Evolutionary conservation across 1,140 invertebrate genomes (phyloP).

Genomic region (Heliconius hewitsoni): DNA sequence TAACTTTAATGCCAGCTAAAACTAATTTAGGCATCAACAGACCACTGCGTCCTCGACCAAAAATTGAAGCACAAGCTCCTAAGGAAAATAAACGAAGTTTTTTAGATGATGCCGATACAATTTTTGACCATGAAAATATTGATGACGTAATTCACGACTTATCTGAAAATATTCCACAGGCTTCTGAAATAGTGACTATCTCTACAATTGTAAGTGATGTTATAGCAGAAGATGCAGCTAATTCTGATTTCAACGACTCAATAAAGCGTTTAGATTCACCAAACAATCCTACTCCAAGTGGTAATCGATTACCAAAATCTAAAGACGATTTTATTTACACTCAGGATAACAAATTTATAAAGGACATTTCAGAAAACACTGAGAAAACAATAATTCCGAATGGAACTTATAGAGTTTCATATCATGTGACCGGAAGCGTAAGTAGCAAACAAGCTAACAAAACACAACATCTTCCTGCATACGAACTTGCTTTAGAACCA

Average conservation of each 20-base stretch:
- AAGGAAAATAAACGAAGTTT: constrained; percentile 61
- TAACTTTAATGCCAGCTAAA: constrained; percentile 84
- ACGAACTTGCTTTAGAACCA: constrained; percentile 70
- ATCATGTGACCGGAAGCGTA: constrained; percentile 75
- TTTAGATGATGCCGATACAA: constrained; percentile 42
- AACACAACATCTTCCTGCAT: constrained; percentile 69
- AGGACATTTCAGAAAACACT: constrained; percentile 31
- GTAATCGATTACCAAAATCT: constrained; percentile 68
- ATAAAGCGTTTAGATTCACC: not conserved
- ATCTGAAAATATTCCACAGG: constrained; percentile 42
- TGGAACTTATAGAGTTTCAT: constrained; percentile 74
- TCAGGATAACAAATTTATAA: constrained; percentile 35
- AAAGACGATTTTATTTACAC: constrained; percentile 60
- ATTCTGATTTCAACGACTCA: not conserved
- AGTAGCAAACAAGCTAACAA: constrained; percentile 76
- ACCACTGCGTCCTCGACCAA: constrained; percentile 81
- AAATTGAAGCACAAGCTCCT: constrained; percentile 52
- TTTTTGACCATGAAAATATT: constrained; percentile 24
- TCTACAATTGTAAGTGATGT: constrained; percentile 40
- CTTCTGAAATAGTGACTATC: constrained; percentile 49
- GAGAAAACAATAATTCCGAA: constrained; percentile 59
- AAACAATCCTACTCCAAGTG: constrained; percentile 43
- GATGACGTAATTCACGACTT: constrained; percentile 38
- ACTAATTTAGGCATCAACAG: constrained; percentile 83
- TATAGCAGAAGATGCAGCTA: not conserved